These are phyloP conservation scores for Ornithorhynchus anatinus DNA, from an alignment of 2,113 vertebrate species.

Conservation along the genomic window DNA sequence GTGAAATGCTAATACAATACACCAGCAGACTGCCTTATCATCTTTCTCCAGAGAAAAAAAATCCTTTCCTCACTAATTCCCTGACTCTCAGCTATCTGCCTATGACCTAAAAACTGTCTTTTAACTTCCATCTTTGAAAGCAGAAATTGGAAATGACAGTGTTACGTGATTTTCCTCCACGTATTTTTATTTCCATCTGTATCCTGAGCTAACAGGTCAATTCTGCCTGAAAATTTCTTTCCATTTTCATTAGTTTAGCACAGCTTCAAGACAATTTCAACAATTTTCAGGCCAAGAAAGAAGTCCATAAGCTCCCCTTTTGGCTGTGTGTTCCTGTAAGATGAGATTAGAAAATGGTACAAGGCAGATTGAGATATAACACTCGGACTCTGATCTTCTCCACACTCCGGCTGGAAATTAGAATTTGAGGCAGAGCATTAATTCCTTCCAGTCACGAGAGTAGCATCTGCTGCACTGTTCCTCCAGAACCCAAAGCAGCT, in stretches of 20 bases:
- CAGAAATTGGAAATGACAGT: not conserved
- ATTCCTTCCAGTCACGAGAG: too few relatives aligned
- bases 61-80: not conserved
- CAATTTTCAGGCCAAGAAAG: not conserved
- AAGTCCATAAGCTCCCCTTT: not conserved
- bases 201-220: not conserved
- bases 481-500: too few relatives aligned
- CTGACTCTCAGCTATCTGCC: not conserved
- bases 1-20: too few relatives aligned
- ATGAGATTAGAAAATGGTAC: not conserved
- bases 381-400: not conserved
- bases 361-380: not conserved
- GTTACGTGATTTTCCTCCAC: not conserved
- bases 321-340: not conserved
- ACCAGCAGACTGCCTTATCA: too few relatives aligned
- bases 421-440: too few relatives aligned
- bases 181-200: not conserved
- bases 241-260: not conserved
- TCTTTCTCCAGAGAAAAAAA: too few relatives aligned
- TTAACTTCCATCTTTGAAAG: not conserved
- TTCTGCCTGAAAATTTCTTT: not conserved
- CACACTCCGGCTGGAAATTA: too few relatives aligned
- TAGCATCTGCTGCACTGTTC: too few relatives aligned
- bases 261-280: not conserved
- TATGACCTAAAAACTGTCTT: not conserved